Base-by-base conservation (phyloP, 1,140 invertebrate genomes). In the Papilio machaon region DNA sequence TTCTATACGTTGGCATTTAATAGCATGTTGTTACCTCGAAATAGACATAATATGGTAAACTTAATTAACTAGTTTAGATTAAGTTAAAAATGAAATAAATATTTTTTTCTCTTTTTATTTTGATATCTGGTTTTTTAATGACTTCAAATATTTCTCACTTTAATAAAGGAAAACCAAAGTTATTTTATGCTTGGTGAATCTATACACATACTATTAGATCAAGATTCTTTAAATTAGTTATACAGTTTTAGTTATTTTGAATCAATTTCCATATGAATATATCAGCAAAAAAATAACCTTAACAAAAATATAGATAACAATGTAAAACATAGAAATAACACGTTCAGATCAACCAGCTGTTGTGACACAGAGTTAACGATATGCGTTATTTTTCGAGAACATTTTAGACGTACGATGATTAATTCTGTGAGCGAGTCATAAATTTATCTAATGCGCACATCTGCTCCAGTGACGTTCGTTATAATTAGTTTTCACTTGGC, bases 381-480 rank as follows among this genome's bases (percentile, higher is more conserved):
- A 19, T 17, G 38, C 38, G 43, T 47, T 74, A 74, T 74, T 75
- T 75, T 75, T 75, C 73, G 73, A 75, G 13, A 11, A 75, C 73
- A 52, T 75, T 49, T 47, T 38, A 49, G 10, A 52, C n/a, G 43
- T 52, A 46, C 73, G 43, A 75, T 75, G 46, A 75, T 75, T 75
- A 75, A 75, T 75, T 75, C 19, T 75, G 64, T 46, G 52, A 52
- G n/a, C 47, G 43, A 75, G 73, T 5, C 19, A 75, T 75, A 75
- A 75, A 76, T 76, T 76, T 52, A 76, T 76, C 74, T 76, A 76
- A 76, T 76, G 74, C 74, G 74, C 46, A 52, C 74, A 76, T 76
- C 74, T 76, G 74, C 74, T 76, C 43, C 19, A n/a, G 23, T 76
- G 74, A 76, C 74, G 74, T 76, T 49, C 74, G 74, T 76, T 76